Percentiles rank a stretch among this genome's conserved stretches.
These are phyloP conservation scores for Ictalurus furcatus DNA, from an alignment of 2,113 vertebrate genomes.

Conservation along the genomic window DNA sequence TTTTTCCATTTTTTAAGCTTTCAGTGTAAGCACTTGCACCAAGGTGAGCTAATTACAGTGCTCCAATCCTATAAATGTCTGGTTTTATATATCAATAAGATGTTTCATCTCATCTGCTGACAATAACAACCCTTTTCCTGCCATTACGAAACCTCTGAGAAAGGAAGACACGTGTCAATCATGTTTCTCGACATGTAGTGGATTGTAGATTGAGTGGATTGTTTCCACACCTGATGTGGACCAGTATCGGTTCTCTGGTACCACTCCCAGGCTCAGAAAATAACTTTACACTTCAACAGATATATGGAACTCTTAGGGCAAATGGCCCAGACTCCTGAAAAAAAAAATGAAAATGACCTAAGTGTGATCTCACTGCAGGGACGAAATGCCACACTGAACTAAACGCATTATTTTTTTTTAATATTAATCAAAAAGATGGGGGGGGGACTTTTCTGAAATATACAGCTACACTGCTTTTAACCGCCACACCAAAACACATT, in stretches of 20 bases:
- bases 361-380: neutral
- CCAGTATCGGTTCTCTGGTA: neutral
- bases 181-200: neutral
- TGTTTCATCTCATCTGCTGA: neutral
- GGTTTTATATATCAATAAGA: neutral
- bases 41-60: neutral
- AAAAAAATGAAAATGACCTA: neutral
- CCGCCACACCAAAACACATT: neutral
- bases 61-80: neutral
- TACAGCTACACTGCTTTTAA: conserved; percentile 1
- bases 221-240: neutral
- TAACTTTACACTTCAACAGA: neutral
- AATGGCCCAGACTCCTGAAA: neutral
- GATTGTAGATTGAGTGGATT: neutral
- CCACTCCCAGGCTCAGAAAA: neutral
- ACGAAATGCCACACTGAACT: conserved; percentile 34
- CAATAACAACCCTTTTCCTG: neutral
- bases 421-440: conserved; percentile 41
- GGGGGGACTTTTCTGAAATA: neutral
- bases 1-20: neutral
- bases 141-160: neutral
- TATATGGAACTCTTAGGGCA: neutral
- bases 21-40: neutral
- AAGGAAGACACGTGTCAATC: neutral
- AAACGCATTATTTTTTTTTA: conserved; percentile 32